These are phyloP conservation scores for Hemicordylus capensis DNA, from an alignment of 2,113 vertebrate genomes.

Conservation along the genomic window DNA sequence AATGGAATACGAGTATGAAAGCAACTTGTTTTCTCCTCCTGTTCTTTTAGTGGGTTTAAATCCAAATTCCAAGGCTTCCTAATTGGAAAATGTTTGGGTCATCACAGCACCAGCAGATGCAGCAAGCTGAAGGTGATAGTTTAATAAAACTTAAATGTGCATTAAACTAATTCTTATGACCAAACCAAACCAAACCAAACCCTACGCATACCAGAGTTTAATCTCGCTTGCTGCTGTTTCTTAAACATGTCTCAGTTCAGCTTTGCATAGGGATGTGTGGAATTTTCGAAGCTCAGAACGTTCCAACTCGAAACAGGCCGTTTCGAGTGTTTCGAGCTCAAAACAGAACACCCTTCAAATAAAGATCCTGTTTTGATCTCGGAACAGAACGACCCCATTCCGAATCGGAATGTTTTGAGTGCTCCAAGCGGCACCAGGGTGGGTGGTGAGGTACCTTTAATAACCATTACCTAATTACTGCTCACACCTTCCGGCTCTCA, in stretches of 20 bases:
- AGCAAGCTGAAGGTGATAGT: conserved; percentile 34
- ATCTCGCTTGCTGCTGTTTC: conserved; percentile 57
- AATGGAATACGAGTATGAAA: not conserved
- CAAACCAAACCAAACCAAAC: too few species aligned
- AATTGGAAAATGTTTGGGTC: conserved; percentile 45
- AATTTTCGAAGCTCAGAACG: too few species aligned
- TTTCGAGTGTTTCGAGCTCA: too few species aligned
- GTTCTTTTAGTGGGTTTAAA: not conserved
- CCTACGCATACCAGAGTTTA: conserved; percentile 49
- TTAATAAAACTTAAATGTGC: conserved; percentile 64
- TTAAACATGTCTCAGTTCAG: conserved; percentile 57
- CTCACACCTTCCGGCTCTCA: too few species aligned
- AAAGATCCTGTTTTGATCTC: too few species aligned
- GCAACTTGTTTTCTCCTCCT: accelerated
- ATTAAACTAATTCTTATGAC: conserved; percentile 66
- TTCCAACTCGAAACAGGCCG: too few species aligned
- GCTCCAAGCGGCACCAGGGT: too few species aligned
- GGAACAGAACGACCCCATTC: too few species aligned
- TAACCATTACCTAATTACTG: too few species aligned
- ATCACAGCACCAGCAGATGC: conserved; percentile 41
- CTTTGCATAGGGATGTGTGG: conserved; percentile 70
- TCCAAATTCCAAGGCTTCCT: conserved; percentile 26
- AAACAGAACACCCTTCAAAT: too few species aligned
- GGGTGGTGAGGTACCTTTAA: too few species aligned
- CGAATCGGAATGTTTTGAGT: too few species aligned